phyloP scores from a whole-genome alignment of 2,888 invertebrate species.

The Xylota segnis region DNA sequence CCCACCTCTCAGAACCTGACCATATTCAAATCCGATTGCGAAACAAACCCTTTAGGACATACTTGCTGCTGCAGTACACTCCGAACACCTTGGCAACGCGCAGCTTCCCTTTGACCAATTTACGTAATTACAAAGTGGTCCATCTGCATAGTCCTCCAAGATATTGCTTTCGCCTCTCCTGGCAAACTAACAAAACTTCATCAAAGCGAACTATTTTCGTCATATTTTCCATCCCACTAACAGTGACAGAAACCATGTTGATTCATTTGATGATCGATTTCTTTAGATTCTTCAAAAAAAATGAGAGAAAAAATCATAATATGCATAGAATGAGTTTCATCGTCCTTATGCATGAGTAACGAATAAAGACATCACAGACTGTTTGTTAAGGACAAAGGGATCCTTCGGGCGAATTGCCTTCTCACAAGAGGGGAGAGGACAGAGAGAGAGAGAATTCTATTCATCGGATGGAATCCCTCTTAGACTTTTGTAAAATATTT shows the following conservation, averaged over 20 bases:
- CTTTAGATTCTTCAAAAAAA: constrained; percentile 34
- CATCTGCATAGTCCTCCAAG: background rate
- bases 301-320: background rate
- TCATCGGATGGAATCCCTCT: constrained; percentile 8
- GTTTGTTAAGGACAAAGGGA: constrained; percentile 54
- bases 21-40: no score
- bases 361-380: constrained; percentile 55
- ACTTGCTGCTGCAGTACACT: no score
- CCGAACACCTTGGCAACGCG: background rate
- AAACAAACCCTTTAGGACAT: no score
- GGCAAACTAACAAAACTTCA: background rate
- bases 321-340: constrained; percentile 24
- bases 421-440: constrained; percentile 41
- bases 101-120: constrained; percentile 2
- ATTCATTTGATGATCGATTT: constrained; percentile 47
- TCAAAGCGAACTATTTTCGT: constrained; percentile 27
- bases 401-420: constrained; percentile 32
- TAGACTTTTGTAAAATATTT: constrained; percentile 28
- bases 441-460: constrained; percentile 29
- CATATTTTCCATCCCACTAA: constrained; percentile 52
- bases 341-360: constrained; percentile 57
- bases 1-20: no score
- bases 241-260: constrained; percentile 9
- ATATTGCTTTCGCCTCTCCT: background rate
- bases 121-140: constrained; percentile 13